A percentile compares a stretch with the other conserved stretches of the same genome.
Evolutionary conservation across 2,113 vertebrate genomes (phyloP).

Genomic region (Leptodactylus fuscus): DNA sequence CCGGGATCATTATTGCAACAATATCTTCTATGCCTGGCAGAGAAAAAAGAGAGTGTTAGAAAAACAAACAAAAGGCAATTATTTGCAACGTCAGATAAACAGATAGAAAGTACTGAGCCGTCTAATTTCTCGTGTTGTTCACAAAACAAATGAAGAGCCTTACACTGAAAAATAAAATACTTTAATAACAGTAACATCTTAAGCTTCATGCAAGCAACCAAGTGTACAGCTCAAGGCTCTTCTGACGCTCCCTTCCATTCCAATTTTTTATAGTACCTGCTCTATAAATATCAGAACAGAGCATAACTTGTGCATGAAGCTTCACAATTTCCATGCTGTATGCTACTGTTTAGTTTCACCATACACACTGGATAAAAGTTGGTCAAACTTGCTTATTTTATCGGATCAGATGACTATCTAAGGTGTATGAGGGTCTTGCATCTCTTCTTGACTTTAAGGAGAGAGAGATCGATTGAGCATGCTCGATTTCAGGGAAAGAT

Average conservation of each 20-base stretch:
- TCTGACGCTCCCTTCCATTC: too few relatives aligned
- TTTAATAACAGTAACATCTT: neutral
- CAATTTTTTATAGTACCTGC: too few relatives aligned
- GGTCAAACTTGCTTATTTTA: too few relatives aligned
- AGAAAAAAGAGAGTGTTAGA: constrained; percentile 24
- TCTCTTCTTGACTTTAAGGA: too few relatives aligned
- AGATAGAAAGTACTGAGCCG: neutral
- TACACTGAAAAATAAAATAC: neutral
- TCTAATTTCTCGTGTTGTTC: neutral
- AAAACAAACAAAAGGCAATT: neutral
- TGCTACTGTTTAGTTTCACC: neutral
- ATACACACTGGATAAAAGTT: neutral
- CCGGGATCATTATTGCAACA: constrained; percentile 97
- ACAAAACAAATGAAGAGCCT: neutral
- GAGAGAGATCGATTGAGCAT: too few relatives aligned
- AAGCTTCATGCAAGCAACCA: too few relatives aligned
- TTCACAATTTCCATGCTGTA: too few relatives aligned
- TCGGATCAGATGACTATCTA: too few relatives aligned
- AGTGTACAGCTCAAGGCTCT: too few relatives aligned
- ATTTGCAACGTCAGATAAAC: neutral
- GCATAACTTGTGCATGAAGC: too few relatives aligned
- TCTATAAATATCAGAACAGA: too few relatives aligned
- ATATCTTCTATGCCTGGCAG: constrained; percentile 86
- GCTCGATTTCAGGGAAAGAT: too few relatives aligned
- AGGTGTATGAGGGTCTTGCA: neutral